Conservation (phyloP, 2,888 invertebrate species). For the Eupithecia abbreviata region DNA sequence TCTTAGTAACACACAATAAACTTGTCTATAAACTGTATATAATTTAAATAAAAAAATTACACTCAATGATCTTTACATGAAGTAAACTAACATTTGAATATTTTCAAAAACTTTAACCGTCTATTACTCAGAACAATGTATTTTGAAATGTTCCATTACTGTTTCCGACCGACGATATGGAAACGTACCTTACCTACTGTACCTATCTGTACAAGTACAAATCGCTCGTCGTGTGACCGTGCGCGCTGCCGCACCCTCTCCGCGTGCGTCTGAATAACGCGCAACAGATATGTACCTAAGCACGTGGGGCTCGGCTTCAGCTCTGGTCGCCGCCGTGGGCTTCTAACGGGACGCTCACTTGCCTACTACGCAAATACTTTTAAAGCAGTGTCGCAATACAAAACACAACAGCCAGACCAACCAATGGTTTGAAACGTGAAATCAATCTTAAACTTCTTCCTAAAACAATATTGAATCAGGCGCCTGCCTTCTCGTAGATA, state of each 20-base stretch:
- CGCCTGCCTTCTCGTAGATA: not conserved
- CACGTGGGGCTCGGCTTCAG: not conserved
- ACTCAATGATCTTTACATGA: too few species aligned
- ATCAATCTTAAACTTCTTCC: not conserved
- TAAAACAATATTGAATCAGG: not conserved
- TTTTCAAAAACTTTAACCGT: too few species aligned
- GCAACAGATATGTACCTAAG: not conserved
- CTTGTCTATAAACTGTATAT: too few species aligned
- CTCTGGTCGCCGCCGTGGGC: not conserved
- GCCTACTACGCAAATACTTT: not conserved
- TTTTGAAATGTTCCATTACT: too few species aligned
- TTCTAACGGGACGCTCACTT: constrained; percentile 1
- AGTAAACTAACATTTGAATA: too few species aligned
- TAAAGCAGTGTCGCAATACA: not conserved
- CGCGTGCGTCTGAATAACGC: not conserved
- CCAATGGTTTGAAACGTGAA: not conserved
- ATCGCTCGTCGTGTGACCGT: not conserved
- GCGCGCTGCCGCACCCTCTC: not conserved
- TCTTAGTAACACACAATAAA: too few species aligned
- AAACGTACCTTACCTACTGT: not conserved
- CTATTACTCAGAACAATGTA: too few species aligned
- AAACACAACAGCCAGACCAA: not conserved
- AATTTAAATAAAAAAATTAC: too few species aligned
- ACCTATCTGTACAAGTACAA: not conserved
- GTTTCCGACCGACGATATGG: too few species aligned